phyloP scores from a whole-genome alignment of 2,888 invertebrate genomes.

The Volucella inflata region DNA sequence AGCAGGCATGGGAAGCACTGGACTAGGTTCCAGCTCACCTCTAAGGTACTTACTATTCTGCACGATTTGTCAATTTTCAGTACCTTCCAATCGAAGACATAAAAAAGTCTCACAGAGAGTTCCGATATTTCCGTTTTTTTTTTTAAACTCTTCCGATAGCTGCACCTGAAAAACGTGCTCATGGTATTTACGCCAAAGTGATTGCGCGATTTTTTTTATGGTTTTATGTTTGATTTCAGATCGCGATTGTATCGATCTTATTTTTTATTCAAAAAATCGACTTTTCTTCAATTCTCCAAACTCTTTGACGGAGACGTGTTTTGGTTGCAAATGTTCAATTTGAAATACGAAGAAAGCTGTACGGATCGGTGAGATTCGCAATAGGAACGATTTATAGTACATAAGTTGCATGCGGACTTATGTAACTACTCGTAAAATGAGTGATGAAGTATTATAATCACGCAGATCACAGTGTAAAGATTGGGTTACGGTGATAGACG shows the following conservation, averaged over 20 bases:
- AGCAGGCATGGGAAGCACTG: conserved; percentile 17
- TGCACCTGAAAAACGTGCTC: conserved; percentile 58
- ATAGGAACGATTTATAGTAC: conserved; percentile 27
- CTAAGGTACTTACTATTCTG: conserved; percentile 63
- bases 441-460: conserved; percentile 17
- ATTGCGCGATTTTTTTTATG: conserved; percentile 49
- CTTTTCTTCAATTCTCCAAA: conserved; percentile 18
- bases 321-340: conserved; percentile 13
- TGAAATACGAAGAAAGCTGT: conserved; percentile 57
- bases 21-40: conserved; percentile 14
- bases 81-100: conserved; percentile 45
- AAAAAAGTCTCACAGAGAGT: neutral
- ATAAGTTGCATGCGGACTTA: conserved; percentile 38
- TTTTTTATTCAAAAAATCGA: conserved; percentile 8
- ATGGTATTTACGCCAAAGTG: conserved; percentile 63
- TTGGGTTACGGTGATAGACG: neutral
- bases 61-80: conserved; percentile 56
- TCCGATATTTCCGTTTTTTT: conserved; percentile 27
- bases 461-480: neutral
- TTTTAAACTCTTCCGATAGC: conserved; percentile 46
- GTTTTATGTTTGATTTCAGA: neutral
- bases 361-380: conserved; percentile 38
- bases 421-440: conserved; percentile 34
- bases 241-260: conserved; percentile 9
- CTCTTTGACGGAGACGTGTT: conserved; percentile 36